Evolutionary conservation across 1,140 invertebrate species (phyloP).

Genomic region (Drosophila chauvacae): DNA sequence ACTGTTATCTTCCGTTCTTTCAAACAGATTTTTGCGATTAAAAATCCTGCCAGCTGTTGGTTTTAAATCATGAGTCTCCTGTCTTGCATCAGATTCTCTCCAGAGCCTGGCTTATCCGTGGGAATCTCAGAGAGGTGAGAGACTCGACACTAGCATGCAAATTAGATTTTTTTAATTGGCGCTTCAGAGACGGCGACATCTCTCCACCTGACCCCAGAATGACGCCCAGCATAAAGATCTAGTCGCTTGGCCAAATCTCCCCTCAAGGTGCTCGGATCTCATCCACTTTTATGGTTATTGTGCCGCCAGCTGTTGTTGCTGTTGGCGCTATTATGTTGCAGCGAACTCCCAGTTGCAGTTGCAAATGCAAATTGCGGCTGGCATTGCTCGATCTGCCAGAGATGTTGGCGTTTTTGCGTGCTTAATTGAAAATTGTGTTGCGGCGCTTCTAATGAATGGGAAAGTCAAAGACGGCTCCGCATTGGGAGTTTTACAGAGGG

Average conservation of each 20-base stretch:
- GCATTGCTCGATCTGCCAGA: conserved; percentile 43
- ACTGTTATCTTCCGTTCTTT: conserved; percentile 17
- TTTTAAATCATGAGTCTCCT: conserved; percentile 26
- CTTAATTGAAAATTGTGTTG: conserved; percentile 71
- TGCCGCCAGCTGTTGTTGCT: conserved; percentile 25
- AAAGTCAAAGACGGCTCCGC: conserved; percentile 42
- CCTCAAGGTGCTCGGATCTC: conserved; percentile 68
- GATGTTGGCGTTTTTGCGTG: conserved; percentile 74
- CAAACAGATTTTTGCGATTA: conserved; percentile 7
- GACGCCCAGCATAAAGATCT: conserved; percentile 22
- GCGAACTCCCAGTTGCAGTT: conserved; percentile 47
- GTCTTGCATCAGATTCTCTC: not conserved
- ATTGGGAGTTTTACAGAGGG: not conserved
- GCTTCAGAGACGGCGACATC: conserved; percentile 56
- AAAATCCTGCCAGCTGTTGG: conserved; percentile 29
- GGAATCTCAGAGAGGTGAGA: conserved; percentile 28
- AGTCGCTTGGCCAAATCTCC: conserved; percentile 25
- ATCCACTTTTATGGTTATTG: conserved; percentile 80
- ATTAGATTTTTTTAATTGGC: conserved; percentile 81
- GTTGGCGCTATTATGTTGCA: conserved; percentile 16
- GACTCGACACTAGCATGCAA: conserved; percentile 59
- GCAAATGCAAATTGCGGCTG: conserved; percentile 71
- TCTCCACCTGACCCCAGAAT: conserved; percentile 30
- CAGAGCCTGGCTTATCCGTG: conserved; percentile 33
- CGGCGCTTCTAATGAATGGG: conserved; percentile 48